phyloP scores from a whole-genome alignment of 1,140 invertebrate species.

The Drosophila punjabiensis region DNA sequence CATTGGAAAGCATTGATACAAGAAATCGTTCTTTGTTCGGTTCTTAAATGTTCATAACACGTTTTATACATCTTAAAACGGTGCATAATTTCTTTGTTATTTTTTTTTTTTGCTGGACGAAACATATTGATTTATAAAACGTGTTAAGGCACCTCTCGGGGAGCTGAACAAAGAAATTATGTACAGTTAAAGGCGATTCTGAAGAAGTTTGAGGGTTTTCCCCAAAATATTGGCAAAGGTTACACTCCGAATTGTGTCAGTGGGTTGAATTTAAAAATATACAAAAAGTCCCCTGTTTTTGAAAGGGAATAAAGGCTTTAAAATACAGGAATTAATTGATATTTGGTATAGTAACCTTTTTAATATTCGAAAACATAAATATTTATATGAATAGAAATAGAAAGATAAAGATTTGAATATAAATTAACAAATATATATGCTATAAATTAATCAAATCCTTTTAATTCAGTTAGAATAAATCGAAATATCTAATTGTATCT shows the following conservation, averaged over 20 bases:
- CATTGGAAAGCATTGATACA: conserved; percentile 3
- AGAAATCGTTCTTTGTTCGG: conserved; percentile 4
- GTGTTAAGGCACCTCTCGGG: not conserved
- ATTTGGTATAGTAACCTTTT: not conserved
- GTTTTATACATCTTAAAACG: conserved; percentile 15
- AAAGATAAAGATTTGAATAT: not conserved
- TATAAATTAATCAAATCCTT: not conserved
- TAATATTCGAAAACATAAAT: not conserved
- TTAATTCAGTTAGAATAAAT: not conserved
- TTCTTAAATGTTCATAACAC: conserved; percentile 8
- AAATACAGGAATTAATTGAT: not conserved
- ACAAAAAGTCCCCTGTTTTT: not conserved
- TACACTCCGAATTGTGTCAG: not conserved
- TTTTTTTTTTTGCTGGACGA: not conserved
- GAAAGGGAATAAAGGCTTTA: not conserved
- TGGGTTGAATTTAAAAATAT: conserved; percentile 3
- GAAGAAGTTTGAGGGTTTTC: not conserved
- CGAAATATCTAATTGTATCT: not conserved
- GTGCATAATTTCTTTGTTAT: not conserved
- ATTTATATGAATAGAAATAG: not conserved
- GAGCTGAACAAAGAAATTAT: conserved; percentile 5
- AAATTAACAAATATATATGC: not conserved
- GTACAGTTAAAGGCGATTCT: not conserved
- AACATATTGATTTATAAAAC: conserved; percentile 22
- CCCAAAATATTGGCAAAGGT: not conserved